Evolutionary conservation across 2,797 vertebrate species (phyloP).

Genomic region (Dicrostonyx torquatus): DNA sequence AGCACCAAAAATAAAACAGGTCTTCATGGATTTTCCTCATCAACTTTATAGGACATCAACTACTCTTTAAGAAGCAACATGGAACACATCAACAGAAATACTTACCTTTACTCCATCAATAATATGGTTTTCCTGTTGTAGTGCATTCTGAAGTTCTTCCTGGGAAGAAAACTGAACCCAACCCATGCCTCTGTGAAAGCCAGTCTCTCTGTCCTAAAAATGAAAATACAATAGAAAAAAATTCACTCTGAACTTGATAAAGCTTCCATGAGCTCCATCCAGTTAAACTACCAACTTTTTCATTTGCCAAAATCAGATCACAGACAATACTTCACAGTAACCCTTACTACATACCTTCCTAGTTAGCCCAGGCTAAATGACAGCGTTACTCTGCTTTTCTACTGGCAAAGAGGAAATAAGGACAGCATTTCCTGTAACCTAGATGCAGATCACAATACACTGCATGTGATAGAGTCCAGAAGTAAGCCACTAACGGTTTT

Average conservation of each 20-base stretch:
- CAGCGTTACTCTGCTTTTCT: not conserved
- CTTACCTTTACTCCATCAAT: slow-evolving; percentile 93
- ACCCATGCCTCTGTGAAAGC: slow-evolving; percentile 93
- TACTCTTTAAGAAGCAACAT: not conserved
- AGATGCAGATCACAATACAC: not conserved
- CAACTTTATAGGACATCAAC: not conserved
- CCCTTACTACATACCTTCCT: not conserved
- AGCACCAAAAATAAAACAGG: not conserved
- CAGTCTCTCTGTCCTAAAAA: slow-evolving; percentile 91
- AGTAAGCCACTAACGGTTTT: not conserved
- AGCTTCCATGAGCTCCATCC: not conserved
- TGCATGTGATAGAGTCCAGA: not conserved
- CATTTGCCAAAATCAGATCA: slow-evolving; percentile 14
- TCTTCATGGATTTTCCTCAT: not conserved
- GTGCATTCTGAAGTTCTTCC: slow-evolving; percentile 88
- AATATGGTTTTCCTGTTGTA: slow-evolving; percentile 92
- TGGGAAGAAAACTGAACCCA: slow-evolving; percentile 90
- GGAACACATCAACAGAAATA: not conserved
- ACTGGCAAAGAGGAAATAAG: not conserved
- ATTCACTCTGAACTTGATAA: slow-evolving; percentile 34
- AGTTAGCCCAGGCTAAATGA: not conserved
- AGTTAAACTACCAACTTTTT: slow-evolving; percentile 36
- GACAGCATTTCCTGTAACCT: not conserved
- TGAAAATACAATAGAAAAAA: slow-evolving; percentile 37
- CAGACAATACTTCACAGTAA: not conserved